Evolutionary conservation across 1,140 invertebrate genomes (phyloP).

Genomic region (Wasmannia auropunctata): DNA sequence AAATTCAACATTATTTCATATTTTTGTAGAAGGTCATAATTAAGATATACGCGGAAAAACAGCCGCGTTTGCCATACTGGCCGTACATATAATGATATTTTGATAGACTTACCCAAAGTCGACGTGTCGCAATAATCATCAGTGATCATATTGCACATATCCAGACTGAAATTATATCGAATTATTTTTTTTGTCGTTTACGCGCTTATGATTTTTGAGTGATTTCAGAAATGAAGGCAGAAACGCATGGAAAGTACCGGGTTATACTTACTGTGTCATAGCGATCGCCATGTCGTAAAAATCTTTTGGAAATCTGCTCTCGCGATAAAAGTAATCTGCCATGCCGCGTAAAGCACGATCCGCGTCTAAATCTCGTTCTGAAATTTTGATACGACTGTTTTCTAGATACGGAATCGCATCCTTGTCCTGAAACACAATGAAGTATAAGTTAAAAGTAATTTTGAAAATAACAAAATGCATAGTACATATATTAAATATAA

Average conservation of each 20-base stretch:
- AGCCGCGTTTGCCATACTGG: not conserved
- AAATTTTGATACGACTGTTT: slow-evolving; percentile 57
- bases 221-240: not conserved
- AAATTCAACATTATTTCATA: slow-evolving; percentile 11
- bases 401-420: slow-evolving; percentile 73
- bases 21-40: not conserved
- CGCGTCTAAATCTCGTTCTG: slow-evolving; percentile 74
- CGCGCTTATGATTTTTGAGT: not conserved
- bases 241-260: not conserved
- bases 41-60: not conserved
- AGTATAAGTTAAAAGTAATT: not conserved
- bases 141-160: slow-evolving; percentile 68
- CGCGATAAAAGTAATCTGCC: slow-evolving; percentile 74
- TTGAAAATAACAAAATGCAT: not conserved
- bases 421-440: slow-evolving; percentile 66
- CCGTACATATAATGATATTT: too few relatives aligned
- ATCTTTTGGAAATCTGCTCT: slow-evolving; percentile 66
- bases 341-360: slow-evolving; percentile 72
- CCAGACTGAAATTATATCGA: slow-evolving; percentile 46
- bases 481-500: not conserved
- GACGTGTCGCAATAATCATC: slow-evolving; percentile 57
- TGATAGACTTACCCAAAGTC: slow-evolving; percentile 63
- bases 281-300: slow-evolving; percentile 69
- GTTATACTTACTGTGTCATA: slow-evolving; percentile 70
- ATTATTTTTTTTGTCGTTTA: slow-evolving; percentile 6